These are phyloP conservation scores for Parazoanthus darwini DNA, from an alignment of 92 coral and sea anemone species.

Conservation along the genomic window DNA sequence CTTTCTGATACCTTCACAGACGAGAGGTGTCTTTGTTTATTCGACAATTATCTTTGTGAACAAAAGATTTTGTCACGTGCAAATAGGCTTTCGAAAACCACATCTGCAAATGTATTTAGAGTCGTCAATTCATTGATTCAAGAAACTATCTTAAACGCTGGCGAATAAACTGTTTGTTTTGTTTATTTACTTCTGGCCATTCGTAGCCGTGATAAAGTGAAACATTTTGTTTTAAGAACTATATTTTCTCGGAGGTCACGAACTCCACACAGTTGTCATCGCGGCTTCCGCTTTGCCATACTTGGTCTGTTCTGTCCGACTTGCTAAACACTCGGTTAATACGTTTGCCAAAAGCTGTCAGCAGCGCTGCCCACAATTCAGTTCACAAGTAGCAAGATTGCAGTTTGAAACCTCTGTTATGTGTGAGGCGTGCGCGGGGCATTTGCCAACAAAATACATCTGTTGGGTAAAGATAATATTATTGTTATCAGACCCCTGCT, in stretches of 20 bases:
- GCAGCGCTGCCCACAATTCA: constrained; percentile 11
- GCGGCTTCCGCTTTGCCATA: constrained; percentile 35
- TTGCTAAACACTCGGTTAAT: constrained; percentile 23
- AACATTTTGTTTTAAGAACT: constrained; percentile 25
- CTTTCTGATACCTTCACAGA: constrained; percentile 8
- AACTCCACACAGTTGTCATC: constrained; percentile 43
- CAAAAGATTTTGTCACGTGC: constrained; percentile 38
- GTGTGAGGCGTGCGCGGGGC: not conserved
- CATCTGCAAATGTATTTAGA: not conserved
- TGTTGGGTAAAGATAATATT: constrained; percentile 19
- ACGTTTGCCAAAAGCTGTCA: constrained; percentile 40
- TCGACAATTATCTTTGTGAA: constrained; percentile 1
- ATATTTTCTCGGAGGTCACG: constrained; percentile 35
- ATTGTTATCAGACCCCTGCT: constrained; percentile 28
- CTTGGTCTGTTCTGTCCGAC: constrained; percentile 30
- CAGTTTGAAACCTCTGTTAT: constrained; percentile 12
- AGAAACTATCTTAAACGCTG: not conserved
- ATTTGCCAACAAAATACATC: constrained; percentile 36
- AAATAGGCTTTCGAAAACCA: not conserved
- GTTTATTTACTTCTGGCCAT: not conserved
- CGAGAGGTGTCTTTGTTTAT: constrained; percentile 14
- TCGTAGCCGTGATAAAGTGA: constrained; percentile 8
- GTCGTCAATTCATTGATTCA: not conserved
- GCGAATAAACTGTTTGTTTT: not conserved
- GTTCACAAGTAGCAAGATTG: constrained; percentile 38